These are phyloP conservation scores for Trigoniulus corallinus DNA, from an alignment of 1,140 invertebrate genomes.

Conservation along the genomic window DNA sequence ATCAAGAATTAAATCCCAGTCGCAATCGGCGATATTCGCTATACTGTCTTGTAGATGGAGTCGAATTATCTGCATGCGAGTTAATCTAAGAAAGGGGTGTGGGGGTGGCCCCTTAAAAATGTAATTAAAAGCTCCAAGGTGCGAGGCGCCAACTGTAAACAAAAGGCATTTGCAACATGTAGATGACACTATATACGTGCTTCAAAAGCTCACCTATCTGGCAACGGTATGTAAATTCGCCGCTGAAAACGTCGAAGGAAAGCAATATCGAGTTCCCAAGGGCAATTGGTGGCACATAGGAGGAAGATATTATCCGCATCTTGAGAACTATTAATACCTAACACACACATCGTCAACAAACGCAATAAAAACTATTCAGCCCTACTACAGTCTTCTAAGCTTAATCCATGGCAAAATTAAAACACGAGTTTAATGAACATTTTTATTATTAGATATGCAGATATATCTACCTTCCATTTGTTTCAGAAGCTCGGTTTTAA, in stretches of 20 bases:
- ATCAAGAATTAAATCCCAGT: too few species aligned
- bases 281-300: conserved; percentile 43
- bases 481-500: conserved; percentile 37
- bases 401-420: not conserved
- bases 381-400: too few species aligned
- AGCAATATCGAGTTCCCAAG: conserved; percentile 43
- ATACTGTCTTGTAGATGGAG: too few species aligned
- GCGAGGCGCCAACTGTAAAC: too few species aligned
- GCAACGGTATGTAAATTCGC: conserved; percentile 37
- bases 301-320: conserved; percentile 26
- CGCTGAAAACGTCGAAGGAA: conserved; percentile 40
- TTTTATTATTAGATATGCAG: not conserved
- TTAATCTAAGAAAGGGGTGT: too few species aligned
- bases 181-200: too few species aligned
- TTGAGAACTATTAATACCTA: not conserved
- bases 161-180: too few species aligned
- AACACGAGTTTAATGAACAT: not conserved
- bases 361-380: not conserved
- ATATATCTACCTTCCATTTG: conserved; percentile 27
- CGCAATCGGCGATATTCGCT: too few species aligned
- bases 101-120: too few species aligned
- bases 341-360: not conserved
- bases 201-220: conserved; percentile 29
- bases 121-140: too few species aligned
- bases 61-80: too few species aligned